Base-by-base conservation (phyloP, 2,888 invertebrate genomes). In the Epirrita christyi region DNA sequence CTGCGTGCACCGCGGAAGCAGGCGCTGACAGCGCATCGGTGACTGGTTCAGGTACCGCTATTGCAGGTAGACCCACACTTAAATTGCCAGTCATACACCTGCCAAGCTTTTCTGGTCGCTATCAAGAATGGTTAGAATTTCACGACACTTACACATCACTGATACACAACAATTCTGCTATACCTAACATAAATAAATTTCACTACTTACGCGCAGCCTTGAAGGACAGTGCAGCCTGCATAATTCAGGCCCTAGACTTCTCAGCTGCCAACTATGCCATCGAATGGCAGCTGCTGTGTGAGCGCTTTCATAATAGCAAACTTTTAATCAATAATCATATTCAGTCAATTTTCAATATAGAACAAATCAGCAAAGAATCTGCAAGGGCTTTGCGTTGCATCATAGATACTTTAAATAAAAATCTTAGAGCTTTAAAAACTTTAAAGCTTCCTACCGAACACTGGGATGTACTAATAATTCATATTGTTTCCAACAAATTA, bases 91-190 rank as follows among this genome's bases (percentile, higher is more conserved):
- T 57, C 5, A 61, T 64, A 27, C 46, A 52, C 9, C 38, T 56
- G 29, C 56, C 54, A 41, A 52, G 40, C n/a, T 58, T 62, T 32
- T 47, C 55, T n/a, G 65, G 63, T 8, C 37, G 14, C 1, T 54
- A 56, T 49, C 55, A 63, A 5, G 40, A 63, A 14, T 66, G 65
- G 63, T 34, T 63, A n/a, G 63, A 56, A n/a, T 66, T 55, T 44
- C 51, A 56, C 11, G 63, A 63, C 21, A 63, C 59, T 0, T 66
- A 46, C 11, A 42, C 8, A 1, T 61, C 63, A 32, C 40, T 63
- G 1, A 61, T 66, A 40, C 63, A 63, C 15, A 29, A 2, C 0
- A 52, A 55, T 28, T 9, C 28, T 14, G 29, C 37, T 0, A 55
- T 63, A 11, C 48, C 54, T 7, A 57, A 59, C 15, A 63, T 66